Conservation (phyloP, 2,888 invertebrate genomes). For the Macaria liturata region DNA sequence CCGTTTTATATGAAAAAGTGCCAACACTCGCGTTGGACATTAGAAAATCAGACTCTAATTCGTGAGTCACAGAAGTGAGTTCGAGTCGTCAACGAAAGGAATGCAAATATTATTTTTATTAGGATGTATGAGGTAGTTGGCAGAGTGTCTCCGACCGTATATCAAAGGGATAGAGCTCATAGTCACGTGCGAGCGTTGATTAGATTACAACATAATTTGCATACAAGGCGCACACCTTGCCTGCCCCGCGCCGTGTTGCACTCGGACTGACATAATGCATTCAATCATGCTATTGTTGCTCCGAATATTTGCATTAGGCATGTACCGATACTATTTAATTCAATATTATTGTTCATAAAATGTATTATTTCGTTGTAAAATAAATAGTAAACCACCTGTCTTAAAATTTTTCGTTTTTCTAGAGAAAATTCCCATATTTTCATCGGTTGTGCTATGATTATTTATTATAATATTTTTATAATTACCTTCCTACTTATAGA, state of each 20-base stretch:
- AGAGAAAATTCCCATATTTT: too few species aligned
- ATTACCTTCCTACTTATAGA: too few species aligned
- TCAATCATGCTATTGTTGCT: conserved; percentile 45
- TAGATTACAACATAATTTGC: conserved; percentile 67
- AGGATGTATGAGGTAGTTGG: conserved; percentile 22
- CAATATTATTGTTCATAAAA: too few species aligned
- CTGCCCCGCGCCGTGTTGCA: conserved; percentile 69
- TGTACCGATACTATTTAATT: conserved; percentile 3
- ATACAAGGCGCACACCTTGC: conserved; percentile 74
- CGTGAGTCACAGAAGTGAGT: conserved; percentile 39
- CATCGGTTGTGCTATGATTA: too few species aligned
- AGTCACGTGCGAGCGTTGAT: conserved; percentile 28
- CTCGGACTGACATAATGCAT: conserved; percentile 73
- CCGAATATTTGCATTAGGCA: conserved; percentile 24
- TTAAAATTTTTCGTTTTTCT: too few species aligned
- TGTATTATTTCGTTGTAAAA: too few species aligned
- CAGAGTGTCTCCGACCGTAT: conserved; percentile 42
- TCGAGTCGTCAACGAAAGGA: conserved; percentile 43
- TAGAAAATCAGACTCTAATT: conserved; percentile 47
- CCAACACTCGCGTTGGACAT: conserved; percentile 28
- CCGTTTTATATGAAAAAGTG: conserved; percentile 41
- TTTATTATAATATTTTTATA: too few species aligned
- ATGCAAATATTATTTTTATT: conserved; percentile 58
- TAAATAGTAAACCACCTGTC: too few species aligned
- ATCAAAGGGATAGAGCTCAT: conserved; percentile 31